These are phyloP conservation scores for Picus viridis DNA, from an alignment of 2,797 vertebrate genomes.

Conservation along the genomic window DNA sequence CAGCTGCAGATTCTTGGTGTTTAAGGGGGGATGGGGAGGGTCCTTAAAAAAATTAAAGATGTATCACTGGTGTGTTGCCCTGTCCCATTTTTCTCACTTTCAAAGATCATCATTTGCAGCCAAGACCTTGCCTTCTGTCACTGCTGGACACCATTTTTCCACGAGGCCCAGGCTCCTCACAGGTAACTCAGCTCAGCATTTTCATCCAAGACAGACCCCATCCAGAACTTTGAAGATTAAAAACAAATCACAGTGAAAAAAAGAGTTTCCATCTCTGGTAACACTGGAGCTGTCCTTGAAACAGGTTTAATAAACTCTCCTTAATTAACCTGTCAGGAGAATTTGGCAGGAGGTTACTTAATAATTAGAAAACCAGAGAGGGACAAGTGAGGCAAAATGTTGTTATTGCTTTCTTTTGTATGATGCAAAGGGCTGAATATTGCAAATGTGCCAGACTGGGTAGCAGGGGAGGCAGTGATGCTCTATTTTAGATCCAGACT, in stretches of 20 bases:
- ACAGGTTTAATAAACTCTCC: neutral
- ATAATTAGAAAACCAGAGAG: neutral
- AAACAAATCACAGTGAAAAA: neutral
- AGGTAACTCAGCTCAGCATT: neutral
- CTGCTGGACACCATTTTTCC: neutral
- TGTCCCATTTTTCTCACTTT: neutral
- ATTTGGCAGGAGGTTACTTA: neutral
- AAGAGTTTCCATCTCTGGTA: neutral
- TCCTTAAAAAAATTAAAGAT: neutral
- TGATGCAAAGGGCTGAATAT: neutral
- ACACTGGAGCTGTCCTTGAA: neutral
- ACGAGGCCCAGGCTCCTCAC: neutral
- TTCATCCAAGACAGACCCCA: neutral
- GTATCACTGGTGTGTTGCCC: neutral
- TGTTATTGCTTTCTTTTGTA: neutral
- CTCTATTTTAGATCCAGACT: neutral
- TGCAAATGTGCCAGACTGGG: neutral
- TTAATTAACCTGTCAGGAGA: neutral
- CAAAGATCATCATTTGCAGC: neutral
- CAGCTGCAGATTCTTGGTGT: neutral
- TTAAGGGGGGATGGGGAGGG: neutral
- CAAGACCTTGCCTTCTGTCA: accelerated
- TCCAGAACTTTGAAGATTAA: neutral
- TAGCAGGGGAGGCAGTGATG: no score
- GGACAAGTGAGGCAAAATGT: no score